Base-by-base conservation (phyloP, 2,113 vertebrate genomes). In the Plecturocebus donacophilus region DNA sequence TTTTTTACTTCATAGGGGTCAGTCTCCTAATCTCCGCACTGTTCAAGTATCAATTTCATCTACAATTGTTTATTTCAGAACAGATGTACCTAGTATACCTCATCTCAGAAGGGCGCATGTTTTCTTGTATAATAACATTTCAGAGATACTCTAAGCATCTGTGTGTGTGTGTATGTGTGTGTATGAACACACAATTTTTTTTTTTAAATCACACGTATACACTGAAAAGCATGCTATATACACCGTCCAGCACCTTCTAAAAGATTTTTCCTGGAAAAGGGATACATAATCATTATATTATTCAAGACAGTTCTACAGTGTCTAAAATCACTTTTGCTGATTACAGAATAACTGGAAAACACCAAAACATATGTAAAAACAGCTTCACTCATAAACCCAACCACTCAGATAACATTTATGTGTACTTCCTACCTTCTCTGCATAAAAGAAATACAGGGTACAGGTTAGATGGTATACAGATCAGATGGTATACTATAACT, bases 301-400 rank as follows among this genome's bases (percentile, higher is more conserved):
- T 35, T 87, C 54, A 58, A 49, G 19, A 89, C 27, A 82, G 21
- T 32, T 45, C 40, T 54, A 32, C 56, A 9, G n/a, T 76, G 30
- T 52, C 93, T 95, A 88, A 85, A 75, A 75, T 86, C 47, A 86
- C 19, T 61, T 95, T 61, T 56, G 16, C 73, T 95, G 32, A 83
- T 85, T 35, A 54, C n/a, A 68, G 42, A 80, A 70, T n/a, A 92
- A 96, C 73, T 23, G 4, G 27, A 70, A 94, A 83, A 91, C 47
- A 91, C 23, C 32, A 14, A 64, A 83, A 77, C 64, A 16, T 23
- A 93, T 70, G 38, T 10, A 56, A 94, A 92, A 93, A 54, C 27
- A 88, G 73, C 68, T 73, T 91, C 49, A 82, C 30, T 97, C 75
- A 95, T 40, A 92, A 87, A 80, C 3, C 20, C 66, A 80, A 83